Evolutionary conservation across 2,888 invertebrate species (phyloP).

Genomic region (Yponomeuta cagnagella): DNA sequence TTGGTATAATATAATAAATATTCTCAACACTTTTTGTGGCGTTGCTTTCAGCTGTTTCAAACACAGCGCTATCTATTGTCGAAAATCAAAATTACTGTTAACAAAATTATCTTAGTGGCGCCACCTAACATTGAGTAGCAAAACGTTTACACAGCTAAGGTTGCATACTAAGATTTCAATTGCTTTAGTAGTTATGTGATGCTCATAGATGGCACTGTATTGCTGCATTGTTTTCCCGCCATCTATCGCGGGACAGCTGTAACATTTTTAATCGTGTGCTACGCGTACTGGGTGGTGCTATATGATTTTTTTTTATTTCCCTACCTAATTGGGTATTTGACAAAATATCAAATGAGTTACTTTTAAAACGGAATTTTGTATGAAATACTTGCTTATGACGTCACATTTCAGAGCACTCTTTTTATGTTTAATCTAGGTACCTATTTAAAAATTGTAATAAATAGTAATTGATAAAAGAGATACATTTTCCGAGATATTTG

Average conservation of each 20-base stretch:
- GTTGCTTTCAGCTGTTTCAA: background rate
- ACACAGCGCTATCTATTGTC: conserved; percentile 9
- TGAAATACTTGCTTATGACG: too few species aligned
- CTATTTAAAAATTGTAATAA: too few species aligned
- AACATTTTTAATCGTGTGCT: background rate
- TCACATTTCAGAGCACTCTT: too few species aligned
- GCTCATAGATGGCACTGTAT: background rate
- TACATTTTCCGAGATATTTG: too few species aligned
- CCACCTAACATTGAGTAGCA: conserved; percentile 33
- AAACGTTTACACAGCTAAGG: conserved; percentile 13
- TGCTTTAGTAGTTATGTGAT: background rate
- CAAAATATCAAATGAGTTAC: too few species aligned
- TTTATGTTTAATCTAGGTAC: too few species aligned
- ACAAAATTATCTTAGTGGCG: conserved; percentile 4
- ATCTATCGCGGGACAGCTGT: background rate
- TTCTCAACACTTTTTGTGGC: background rate
- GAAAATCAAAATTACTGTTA: background rate
- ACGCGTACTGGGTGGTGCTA: background rate
- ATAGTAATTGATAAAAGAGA: too few species aligned
- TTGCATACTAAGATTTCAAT: background rate
- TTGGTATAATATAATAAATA: background rate
- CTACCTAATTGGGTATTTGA: too few species aligned
- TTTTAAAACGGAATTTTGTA: too few species aligned
- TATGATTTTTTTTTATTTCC: background rate
- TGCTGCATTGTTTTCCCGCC: background rate